Percentiles rank a stretch among this genome's conserved stretches.
Conservation (phyloP, 2,113 vertebrate species). For the Chaenocephalus aceratus region DNA sequence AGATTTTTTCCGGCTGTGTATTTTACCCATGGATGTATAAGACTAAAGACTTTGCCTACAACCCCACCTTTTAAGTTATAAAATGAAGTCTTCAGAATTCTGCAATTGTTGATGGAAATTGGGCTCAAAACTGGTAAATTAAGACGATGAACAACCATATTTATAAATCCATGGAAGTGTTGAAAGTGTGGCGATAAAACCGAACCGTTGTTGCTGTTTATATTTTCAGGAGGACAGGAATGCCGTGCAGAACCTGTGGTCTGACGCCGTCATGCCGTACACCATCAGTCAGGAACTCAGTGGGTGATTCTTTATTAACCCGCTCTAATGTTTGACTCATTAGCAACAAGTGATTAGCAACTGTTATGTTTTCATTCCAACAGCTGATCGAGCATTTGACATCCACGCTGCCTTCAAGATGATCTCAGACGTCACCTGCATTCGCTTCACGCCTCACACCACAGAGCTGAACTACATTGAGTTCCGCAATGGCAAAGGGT, state of each 20-base stretch:
- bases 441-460: constrained; percentile 45
- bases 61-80: too few relatives aligned
- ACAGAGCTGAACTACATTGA: constrained; percentile 32
- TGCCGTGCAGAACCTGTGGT: constrained; percentile 38
- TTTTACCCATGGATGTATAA: too few relatives aligned
- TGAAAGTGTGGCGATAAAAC: too few relatives aligned
- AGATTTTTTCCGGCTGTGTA: too few relatives aligned
- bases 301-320: neutral
- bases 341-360: neutral
- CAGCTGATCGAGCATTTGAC: constrained; percentile 10
- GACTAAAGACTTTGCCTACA: too few relatives aligned
- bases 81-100: too few relatives aligned
- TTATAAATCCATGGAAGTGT: too few relatives aligned
- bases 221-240: constrained; percentile 55
- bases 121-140: too few relatives aligned
- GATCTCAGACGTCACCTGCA: constrained; percentile 43
- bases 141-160: too few relatives aligned
- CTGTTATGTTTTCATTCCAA: neutral
- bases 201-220: neutral
- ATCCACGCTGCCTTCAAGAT: constrained; percentile 47
- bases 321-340: neutral
- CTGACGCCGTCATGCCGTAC: neutral
- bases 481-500: constrained; percentile 33
- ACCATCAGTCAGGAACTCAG: constrained; percentile 1
- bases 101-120: too few relatives aligned